Evolutionary conservation across 1,140 invertebrate genomes (phyloP), one percentile per base, ranked within the genome.

Genomic region (Pentalonia nigronervosa): DNA sequence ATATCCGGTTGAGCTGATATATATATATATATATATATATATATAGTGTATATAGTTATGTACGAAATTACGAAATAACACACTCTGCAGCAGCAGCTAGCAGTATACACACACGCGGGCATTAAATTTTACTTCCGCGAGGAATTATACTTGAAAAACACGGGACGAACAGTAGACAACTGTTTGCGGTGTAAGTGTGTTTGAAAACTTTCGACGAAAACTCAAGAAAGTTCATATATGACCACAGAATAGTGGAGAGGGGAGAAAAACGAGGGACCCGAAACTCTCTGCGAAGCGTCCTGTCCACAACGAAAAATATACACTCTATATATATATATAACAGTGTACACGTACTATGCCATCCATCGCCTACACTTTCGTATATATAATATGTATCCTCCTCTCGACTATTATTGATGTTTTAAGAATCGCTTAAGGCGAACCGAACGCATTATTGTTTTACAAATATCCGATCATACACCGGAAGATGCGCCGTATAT

Each of bases 391-490:
- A 36, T 9, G 34, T 36, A 45, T 41, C 53, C 41, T 34, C n/a
- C 21, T 76, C 41, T 41, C 8, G 60, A 92, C 76, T 92, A 81
- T 92, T 92, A 92, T 92, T 83, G 91, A 92, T 50, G 60, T 81
- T 47, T 83, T 92, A 92, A 92, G 60, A 92, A 92, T 83, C 91
- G 91, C 76, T 92, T 83, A 83, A 48, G 67, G 60, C 60, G 60
- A 81, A 47, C 90, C 90, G 48, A 91, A 50, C 56, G 91, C 91
- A 41, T 83, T 92, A 92, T 92, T 83, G 91, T 92, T 92, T 92
- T 92, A 92, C 91, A 92, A 83, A 92, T 83, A 92, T 92, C 76
- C 90, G 56, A 91, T 91, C 87, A 89, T 89, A 89, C 86, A 88
- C 87, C 86, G 41, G 30, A 47, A 48, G 84, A 88, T 21, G 86